Evolutionary conservation across 2,113 vertebrate species (phyloP).

Genomic region (Crotalus helleri): DNA sequence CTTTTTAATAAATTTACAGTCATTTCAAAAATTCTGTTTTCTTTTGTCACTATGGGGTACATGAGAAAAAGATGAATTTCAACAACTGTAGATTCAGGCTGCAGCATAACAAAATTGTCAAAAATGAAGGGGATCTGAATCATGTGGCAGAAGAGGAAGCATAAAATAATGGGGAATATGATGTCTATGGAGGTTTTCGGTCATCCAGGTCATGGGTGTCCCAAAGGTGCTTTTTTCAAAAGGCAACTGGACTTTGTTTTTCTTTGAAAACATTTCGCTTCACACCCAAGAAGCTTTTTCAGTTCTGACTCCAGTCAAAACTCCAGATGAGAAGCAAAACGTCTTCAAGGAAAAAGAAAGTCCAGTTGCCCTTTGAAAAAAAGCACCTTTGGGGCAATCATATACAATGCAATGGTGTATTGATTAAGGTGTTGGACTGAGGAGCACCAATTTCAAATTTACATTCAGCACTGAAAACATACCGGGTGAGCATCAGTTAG

Average conservation of each 20-base stretch:
- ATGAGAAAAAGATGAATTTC: too few species aligned
- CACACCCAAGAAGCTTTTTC: not conserved
- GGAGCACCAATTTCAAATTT: not conserved
- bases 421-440: not conserved
- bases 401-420: not conserved
- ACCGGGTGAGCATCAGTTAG: not conserved
- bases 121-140: not conserved
- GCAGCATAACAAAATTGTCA: too few species aligned
- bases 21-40: too few species aligned
- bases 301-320: not conserved
- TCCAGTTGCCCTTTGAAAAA: not conserved
- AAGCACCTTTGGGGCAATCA: not conserved
- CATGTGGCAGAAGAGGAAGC: not conserved
- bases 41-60: too few species aligned
- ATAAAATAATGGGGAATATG: not conserved
- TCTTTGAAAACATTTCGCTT: not conserved
- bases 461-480: not conserved
- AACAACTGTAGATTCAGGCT: too few species aligned
- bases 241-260: not conserved
- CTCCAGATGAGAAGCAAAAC: not conserved
- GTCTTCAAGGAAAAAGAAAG: not conserved
- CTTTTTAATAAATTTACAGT: too few species aligned
- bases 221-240: not conserved
- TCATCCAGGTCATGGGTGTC: not conserved
- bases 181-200: not conserved